A percentile compares a stretch with the other conserved stretches of the same genome.
phyloP scores from a whole-genome alignment of 1,140 invertebrate genomes.

The Laupala kohalensis region DNA sequence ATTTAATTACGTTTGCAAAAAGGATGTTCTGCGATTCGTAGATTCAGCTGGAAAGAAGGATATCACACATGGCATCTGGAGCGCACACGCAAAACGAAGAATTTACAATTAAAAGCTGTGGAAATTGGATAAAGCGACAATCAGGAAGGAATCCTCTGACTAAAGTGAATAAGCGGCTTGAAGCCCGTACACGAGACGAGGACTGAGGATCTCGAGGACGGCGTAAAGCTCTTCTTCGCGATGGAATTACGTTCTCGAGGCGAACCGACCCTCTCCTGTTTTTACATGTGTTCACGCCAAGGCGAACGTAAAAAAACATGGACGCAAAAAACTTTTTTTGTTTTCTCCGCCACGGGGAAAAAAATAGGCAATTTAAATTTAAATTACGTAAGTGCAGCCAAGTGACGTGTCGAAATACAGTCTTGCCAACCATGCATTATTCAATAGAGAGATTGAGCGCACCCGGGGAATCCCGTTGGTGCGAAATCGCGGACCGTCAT shows the following conservation, averaged over 20 bases:
- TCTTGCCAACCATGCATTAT: not conserved
- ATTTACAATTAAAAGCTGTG: too few species aligned
- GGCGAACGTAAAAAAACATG: not conserved
- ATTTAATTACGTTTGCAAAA: too few species aligned
- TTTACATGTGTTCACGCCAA: not conserved
- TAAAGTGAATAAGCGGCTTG: too few species aligned
- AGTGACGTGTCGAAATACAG: not conserved
- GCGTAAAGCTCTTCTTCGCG: not conserved
- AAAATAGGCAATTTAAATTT: not conserved
- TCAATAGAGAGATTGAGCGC: not conserved
- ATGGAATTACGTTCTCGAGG: not conserved
- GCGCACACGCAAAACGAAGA: too few species aligned
- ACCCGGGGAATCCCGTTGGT: not conserved
- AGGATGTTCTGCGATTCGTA: too few species aligned
- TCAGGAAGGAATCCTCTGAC: too few species aligned
- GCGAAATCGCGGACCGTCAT: not conserved
- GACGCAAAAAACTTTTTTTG: not conserved
- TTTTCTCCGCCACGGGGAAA: not conserved
- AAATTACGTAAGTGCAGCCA: not conserved
- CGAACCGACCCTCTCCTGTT: not conserved
- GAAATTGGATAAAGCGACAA: too few species aligned
- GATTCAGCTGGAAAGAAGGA: too few species aligned
- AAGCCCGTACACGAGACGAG: too few species aligned
- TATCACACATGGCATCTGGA: too few species aligned
- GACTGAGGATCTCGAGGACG: too few species aligned